These are phyloP conservation scores for Buceros bicornis DNA, from an alignment of 2,797 vertebrate genomes.

Conservation along the genomic window DNA sequence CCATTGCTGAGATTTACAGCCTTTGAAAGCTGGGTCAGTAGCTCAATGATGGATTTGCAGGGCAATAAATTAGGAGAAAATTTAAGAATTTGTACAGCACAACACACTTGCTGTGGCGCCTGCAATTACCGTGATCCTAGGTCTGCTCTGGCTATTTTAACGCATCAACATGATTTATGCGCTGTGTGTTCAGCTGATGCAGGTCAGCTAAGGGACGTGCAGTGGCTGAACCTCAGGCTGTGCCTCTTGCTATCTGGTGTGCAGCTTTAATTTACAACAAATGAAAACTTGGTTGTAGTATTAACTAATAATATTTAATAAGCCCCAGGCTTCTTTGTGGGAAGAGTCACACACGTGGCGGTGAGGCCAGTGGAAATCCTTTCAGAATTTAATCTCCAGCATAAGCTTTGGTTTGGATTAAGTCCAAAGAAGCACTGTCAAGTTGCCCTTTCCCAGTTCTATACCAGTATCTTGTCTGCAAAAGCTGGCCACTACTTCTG, in stretches of 20 bases:
- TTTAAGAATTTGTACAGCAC: neutral
- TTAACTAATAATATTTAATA: neutral
- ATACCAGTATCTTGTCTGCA: constrained; percentile 76
- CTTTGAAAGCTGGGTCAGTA: neutral
- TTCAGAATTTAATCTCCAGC: neutral
- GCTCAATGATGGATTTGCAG: neutral
- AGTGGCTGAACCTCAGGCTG: neutral
- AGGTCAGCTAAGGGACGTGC: neutral
- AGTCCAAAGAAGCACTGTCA: neutral
- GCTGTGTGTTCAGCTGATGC: neutral
- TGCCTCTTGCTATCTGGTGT: neutral
- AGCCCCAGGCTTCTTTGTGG: neutral
- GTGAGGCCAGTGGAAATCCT: neutral
- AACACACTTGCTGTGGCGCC: neutral
- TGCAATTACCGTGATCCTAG: neutral
- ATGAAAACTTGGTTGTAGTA: neutral
- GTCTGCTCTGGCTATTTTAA: neutral
- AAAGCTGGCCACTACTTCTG: constrained; percentile 71
- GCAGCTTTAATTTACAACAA: neutral
- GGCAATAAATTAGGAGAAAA: neutral
- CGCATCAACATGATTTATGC: neutral
- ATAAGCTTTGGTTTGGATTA: neutral
- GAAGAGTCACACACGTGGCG: neutral
- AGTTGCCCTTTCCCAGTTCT: neutral
- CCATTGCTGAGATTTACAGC: neutral